Percentiles rank a stretch among this genome's conserved stretches.
These are phyloP conservation scores for Tineola bisselliella DNA, from an alignment of 2,888 invertebrate genomes.

Conservation along the genomic window DNA sequence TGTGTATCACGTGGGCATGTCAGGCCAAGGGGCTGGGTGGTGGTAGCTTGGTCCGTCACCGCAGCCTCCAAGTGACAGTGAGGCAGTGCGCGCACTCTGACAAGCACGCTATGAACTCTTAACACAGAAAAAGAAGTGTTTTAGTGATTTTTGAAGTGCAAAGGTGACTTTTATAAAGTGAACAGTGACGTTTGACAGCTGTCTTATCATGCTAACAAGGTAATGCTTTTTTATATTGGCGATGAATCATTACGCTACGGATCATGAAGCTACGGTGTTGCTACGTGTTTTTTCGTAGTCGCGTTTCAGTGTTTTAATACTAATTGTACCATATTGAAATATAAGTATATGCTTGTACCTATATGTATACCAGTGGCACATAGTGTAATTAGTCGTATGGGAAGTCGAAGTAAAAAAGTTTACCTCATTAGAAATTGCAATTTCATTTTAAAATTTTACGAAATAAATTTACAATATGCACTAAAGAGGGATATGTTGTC, in stretches of 20 bases:
- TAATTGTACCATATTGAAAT: too few relatives aligned
- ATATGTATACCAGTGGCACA: too few relatives aligned
- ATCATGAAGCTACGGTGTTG: background rate
- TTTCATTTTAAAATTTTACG: too few relatives aligned
- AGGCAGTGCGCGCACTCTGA: background rate
- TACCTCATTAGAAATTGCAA: too few relatives aligned
- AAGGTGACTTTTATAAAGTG: constrained; percentile 1
- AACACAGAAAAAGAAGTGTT: background rate
- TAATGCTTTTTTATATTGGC: background rate
- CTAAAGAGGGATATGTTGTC: too few relatives aligned
- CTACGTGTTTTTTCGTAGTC: background rate
- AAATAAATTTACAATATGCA: too few relatives aligned
- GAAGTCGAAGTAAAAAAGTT: too few relatives aligned
- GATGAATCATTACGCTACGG: background rate
- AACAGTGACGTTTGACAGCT: background rate
- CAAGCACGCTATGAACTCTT: constrained; percentile 1
- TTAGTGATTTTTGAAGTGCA: background rate
- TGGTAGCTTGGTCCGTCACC: background rate
- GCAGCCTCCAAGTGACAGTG: background rate
- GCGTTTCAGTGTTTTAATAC: background rate
- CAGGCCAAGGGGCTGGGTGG: background rate
- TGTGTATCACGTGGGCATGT: background rate
- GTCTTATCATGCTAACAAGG: background rate
- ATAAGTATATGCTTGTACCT: too few relatives aligned
- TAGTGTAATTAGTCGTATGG: too few relatives aligned